A percentile compares a stretch with the other conserved stretches of the same genome.
phyloP scores from a whole-genome alignment of 2,797 vertebrate species.

The Acipenser oxyrinchus region DNA sequence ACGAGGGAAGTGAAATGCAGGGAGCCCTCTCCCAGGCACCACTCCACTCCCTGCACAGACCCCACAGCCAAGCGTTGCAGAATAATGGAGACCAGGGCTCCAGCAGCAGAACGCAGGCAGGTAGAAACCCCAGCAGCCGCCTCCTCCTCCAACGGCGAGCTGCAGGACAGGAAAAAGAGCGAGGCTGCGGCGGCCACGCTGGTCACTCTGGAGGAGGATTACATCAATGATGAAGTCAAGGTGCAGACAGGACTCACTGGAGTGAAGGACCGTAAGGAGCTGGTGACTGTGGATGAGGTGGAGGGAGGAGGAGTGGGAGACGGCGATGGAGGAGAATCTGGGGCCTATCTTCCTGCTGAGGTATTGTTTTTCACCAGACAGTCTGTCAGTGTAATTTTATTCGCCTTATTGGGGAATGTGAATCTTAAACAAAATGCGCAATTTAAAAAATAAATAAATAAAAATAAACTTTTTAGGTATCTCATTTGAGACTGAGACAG shows the following conservation, averaged over 20 bases:
- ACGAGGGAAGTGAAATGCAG: not conserved
- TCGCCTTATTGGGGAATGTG: no score
- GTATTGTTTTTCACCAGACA: constrained; percentile 27
- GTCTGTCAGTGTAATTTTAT: no score
- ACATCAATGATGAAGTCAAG: constrained; percentile 26
- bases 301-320: constrained; percentile 55
- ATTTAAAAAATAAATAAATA: no score
- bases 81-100: constrained; percentile 17
- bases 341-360: constrained; percentile 37
- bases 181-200: constrained; percentile 23
- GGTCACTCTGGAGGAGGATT: constrained; percentile 52
- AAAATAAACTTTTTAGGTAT: no score
- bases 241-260: constrained; percentile 10
- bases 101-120: not conserved
- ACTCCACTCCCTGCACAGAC: not conserved
- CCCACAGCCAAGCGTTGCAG: constrained; percentile 5
- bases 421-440: no score
- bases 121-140: not conserved
- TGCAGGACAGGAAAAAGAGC: not conserved
- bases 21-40: not conserved
- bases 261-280: constrained; percentile 43
- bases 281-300: constrained; percentile 79
- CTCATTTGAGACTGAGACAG: no score
- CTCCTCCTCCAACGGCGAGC: not conserved
- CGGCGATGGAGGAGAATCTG: constrained; percentile 21